Evolutionary conservation across 2,888 invertebrate genomes (phyloP), one percentile per base, ranked within the genome.

Genomic region (Euphydryas editha): DNA sequence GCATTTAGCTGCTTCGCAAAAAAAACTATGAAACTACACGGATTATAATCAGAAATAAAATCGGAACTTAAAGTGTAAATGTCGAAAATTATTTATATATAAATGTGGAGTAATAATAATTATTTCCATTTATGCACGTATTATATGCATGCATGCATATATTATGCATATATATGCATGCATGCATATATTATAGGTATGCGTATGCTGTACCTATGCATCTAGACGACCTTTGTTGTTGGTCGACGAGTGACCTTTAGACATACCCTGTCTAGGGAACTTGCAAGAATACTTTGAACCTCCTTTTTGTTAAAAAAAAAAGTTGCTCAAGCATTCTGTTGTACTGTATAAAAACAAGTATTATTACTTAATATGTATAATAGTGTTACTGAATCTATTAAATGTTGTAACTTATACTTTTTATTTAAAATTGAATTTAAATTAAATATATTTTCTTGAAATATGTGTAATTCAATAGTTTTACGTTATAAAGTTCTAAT

Each of bases 201-300:
- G 42, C 2, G 13, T 44, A 61, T 24, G 42, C 2, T 60, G 11
- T 37, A 57, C 54, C 24, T 15, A 18, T 59, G 20, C 20, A 18
- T 87, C 83, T 82, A 85, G 81, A 81, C 77, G 85, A 84, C 85
- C 88, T 86, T 83, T 79, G 72, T 73, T 78, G 78, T 74, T 78
- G 81, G 82, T 80, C 81, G 80, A 81, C 88, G 84, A 84, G 80
- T 90, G 85, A 90, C 90, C 90, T 91, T 91, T 90, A 81, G 72
- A 67, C 59, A 67, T 70, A 72, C 71, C 64, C 47, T 67, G 66
- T 65, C 67, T 71, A 71, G 71, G 71, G 68, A 71, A 69, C 71
- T 66, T 61, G 62, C 64, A 64, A 59, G 69, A 70, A 54, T 69
- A 57, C 63, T 56, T 37, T 49, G 60, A 63, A 59, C 42, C 54